phyloP scores from a whole-genome alignment of 2,888 invertebrate species.

The Torymus auratus region DNA sequence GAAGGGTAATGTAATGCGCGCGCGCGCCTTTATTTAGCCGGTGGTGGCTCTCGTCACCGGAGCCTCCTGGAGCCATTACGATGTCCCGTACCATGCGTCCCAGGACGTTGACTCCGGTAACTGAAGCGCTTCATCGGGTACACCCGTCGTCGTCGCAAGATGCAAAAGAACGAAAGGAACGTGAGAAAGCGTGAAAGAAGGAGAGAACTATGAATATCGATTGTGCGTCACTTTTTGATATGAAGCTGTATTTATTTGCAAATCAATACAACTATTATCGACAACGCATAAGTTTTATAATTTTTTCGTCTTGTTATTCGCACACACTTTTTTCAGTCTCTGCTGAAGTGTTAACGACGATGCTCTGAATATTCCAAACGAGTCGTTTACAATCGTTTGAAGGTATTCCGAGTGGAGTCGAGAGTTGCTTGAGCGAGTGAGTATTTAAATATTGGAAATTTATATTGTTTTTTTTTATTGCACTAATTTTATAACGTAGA shows the following conservation, averaged over 20 bases:
- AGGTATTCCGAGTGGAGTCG: background rate
- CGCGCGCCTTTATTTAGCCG: background rate
- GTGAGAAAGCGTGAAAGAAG: slow-evolving; percentile 34
- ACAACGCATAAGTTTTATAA: slow-evolving; percentile 49
- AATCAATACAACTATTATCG: slow-evolving; percentile 57
- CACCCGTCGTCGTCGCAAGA: slow-evolving; percentile 7
- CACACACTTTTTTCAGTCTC: slow-evolving; percentile 46
- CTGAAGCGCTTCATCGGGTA: slow-evolving; percentile 5
- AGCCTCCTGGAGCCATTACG: slow-evolving; percentile 58
- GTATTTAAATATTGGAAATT: slow-evolving; percentile 14
- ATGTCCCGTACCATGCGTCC: slow-evolving; percentile 53
- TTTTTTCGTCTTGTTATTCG: slow-evolving; percentile 45
- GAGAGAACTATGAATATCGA: slow-evolving; percentile 50
- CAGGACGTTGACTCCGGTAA: slow-evolving; percentile 36
- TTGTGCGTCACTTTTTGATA: slow-evolving; percentile 58
- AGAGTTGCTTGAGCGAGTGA: background rate
- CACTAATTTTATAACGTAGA: slow-evolving; percentile 17
- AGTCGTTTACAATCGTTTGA: slow-evolving; percentile 11
- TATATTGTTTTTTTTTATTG: background rate
- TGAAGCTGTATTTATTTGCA: slow-evolving; percentile 59
- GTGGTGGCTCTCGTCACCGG: slow-evolving; percentile 37
- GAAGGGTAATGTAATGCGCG: too few relatives aligned
- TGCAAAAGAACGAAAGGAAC: too few relatives aligned
- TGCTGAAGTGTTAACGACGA: slow-evolving; percentile 3
- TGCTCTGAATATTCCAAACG: slow-evolving; percentile 10